These are phyloP conservation scores for Bubalus kerabau DNA, from an alignment of 2,113 vertebrate genomes.

Conservation along the genomic window DNA sequence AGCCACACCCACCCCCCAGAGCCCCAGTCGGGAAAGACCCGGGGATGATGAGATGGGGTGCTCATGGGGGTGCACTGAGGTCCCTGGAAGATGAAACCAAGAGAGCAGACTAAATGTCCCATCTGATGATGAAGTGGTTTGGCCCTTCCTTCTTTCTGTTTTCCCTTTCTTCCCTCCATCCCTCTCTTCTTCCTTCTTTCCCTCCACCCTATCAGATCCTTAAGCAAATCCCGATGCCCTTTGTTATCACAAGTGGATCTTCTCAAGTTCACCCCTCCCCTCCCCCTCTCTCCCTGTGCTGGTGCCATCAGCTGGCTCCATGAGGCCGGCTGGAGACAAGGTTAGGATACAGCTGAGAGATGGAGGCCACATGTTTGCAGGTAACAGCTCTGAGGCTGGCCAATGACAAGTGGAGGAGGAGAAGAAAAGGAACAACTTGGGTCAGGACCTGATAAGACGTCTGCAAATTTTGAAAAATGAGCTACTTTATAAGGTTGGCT, in stretches of 20 bases:
- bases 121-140: no score
- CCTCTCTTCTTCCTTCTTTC: neutral
- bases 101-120: neutral
- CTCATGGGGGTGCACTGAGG: neutral
- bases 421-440: neutral
- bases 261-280: no score
- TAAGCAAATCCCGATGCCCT: neutral
- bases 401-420: neutral
- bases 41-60: no score
- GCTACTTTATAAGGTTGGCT: neutral
- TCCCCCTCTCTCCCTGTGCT: neutral
- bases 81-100: neutral
- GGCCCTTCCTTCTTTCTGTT: neutral
- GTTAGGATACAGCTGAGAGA: no score
- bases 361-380: fast-evolving
- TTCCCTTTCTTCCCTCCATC: neutral
- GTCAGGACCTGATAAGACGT: no score
- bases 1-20: fast-evolving
- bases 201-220: neutral
- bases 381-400: neutral
- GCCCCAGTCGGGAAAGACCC: neutral
- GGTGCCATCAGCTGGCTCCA: neutral
- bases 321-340: neutral
- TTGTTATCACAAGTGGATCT: neutral
- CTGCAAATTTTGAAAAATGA: neutral